These are phyloP conservation scores for Gavialis gangeticus DNA, from an alignment of 2,113 vertebrate species.

Conservation along the genomic window DNA sequence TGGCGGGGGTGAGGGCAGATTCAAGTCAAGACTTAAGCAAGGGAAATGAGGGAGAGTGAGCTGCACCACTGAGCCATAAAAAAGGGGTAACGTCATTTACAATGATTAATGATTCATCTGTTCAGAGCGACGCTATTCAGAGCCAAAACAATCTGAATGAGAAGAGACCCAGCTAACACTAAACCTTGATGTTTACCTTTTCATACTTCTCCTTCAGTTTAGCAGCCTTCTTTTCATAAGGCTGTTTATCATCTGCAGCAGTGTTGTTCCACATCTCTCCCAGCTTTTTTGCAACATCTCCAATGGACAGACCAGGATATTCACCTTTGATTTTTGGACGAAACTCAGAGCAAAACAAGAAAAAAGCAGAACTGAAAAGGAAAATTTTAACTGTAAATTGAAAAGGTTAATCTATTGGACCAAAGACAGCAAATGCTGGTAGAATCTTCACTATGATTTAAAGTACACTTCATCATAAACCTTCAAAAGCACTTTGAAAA, in stretches of 20 bases:
- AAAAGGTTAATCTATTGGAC: neutral
- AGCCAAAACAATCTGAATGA: neutral
- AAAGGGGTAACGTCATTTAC: neutral
- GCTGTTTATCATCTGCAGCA: conserved; percentile 91
- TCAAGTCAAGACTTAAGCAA: too few species aligned
- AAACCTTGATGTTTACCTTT: conserved; percentile 82
- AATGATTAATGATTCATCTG: neutral
- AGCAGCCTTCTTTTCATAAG: conserved; percentile 94
- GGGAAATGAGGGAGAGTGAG: too few species aligned
- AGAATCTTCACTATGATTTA: neutral
- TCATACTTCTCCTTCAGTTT: conserved; percentile 99
- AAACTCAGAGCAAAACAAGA: conserved; percentile 96
- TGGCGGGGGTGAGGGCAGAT: too few species aligned
- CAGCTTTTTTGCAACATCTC: conserved; percentile 95
- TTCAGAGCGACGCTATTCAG: neutral
- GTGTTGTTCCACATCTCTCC: conserved; percentile 98
- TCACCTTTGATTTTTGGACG: conserved; percentile 96
- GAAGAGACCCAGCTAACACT: neutral
- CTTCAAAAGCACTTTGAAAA: neutral
- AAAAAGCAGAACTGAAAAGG: conserved; percentile 92
- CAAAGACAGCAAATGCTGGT: neutral
- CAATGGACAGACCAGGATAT: conserved; percentile 89
- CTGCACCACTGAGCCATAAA: neutral
- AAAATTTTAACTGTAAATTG: conserved; percentile 22
- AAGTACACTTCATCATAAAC: too few species aligned